A percentile compares a stretch with the other conserved stretches of the same genome.
phyloP scores from a whole-genome alignment of 1,140 invertebrate genomes.

The Atta texana region DNA sequence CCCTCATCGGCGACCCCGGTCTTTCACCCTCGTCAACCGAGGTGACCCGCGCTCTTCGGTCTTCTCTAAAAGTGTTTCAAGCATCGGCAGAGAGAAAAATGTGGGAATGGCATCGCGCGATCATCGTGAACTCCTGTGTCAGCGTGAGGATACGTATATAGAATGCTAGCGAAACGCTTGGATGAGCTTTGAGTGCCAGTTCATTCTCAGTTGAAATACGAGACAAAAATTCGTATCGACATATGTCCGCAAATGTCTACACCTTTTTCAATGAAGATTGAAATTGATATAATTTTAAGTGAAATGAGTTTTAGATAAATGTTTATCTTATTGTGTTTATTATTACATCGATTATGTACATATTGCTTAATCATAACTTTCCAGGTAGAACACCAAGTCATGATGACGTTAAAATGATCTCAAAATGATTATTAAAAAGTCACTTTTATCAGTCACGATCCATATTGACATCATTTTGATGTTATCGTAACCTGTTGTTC shows the following conservation, averaged over 20 bases:
- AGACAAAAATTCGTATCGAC: background rate
- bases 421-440: too few species aligned
- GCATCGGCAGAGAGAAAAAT: slow-evolving; percentile 5
- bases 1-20: too few species aligned
- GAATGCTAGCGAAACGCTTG: slow-evolving; percentile 2
- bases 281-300: slow-evolving; percentile 21
- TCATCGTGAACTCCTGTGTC: slow-evolving; percentile 36
- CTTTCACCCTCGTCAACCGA: background rate
- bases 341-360: too few species aligned
- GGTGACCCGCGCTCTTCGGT: background rate
- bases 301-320: background rate
- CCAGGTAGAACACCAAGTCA: too few species aligned
- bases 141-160: slow-evolving; percentile 25
- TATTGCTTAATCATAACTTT: too few species aligned
- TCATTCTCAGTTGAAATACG: slow-evolving; percentile 6
- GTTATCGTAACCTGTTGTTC: too few species aligned
- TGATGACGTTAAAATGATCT: too few species aligned
- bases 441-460: too few species aligned
- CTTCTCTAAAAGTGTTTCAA: slow-evolving; percentile 41
- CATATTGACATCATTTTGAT: too few species aligned
- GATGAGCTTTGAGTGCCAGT: background rate
- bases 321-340: background rate
- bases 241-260: background rate
- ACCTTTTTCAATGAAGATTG: background rate
- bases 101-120: slow-evolving; percentile 22